These are phyloP conservation scores for Phaedon cochleariae DNA, from an alignment of 2,888 invertebrate genomes.

Conservation along the genomic window DNA sequence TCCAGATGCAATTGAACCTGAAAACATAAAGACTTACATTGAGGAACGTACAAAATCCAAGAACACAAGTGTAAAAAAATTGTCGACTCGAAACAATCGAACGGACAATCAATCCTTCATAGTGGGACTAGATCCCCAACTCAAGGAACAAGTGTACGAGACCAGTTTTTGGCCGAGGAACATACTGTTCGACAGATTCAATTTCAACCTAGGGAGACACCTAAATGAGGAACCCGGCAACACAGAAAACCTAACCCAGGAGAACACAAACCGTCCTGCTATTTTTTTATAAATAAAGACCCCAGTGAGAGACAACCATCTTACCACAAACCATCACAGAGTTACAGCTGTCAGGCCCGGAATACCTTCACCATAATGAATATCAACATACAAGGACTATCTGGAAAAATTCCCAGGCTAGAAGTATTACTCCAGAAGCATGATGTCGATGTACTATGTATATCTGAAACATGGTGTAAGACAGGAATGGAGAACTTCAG, in stretches of 20 bases:
- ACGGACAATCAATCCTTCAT: constrained; percentile 6
- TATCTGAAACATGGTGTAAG: constrained; percentile 4
- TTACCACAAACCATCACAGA: constrained; percentile 1
- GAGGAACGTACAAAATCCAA: constrained; percentile 9
- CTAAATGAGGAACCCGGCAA: constrained; percentile 3
- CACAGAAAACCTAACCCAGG: neutral
- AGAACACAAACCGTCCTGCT: constrained; percentile 2
- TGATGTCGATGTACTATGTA: constrained; percentile 9
- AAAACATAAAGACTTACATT: constrained; percentile 4
- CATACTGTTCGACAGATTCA: constrained; percentile 6
- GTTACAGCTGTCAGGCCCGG: neutral
- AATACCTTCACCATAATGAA: constrained; percentile 6
- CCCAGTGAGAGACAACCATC: neutral
- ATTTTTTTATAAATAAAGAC: constrained; percentile 5
- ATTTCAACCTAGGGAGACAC: constrained; percentile 10
- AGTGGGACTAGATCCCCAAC: constrained; percentile 9
- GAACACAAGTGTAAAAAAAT: constrained; percentile 5
- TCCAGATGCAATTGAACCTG: constrained; percentile 3
- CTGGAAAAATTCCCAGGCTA: constrained; percentile 9
- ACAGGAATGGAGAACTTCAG: constrained; percentile 9
- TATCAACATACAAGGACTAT: constrained; percentile 7
- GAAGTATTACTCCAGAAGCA: neutral
- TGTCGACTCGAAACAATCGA: neutral
- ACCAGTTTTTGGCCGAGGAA: constrained; percentile 7
- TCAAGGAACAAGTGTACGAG: constrained; percentile 8